Percentiles rank a stretch among this genome's conserved stretches.
Evolutionary conservation across 2,797 vertebrate species (phyloP).

Genomic region (Emys orbicularis): DNA sequence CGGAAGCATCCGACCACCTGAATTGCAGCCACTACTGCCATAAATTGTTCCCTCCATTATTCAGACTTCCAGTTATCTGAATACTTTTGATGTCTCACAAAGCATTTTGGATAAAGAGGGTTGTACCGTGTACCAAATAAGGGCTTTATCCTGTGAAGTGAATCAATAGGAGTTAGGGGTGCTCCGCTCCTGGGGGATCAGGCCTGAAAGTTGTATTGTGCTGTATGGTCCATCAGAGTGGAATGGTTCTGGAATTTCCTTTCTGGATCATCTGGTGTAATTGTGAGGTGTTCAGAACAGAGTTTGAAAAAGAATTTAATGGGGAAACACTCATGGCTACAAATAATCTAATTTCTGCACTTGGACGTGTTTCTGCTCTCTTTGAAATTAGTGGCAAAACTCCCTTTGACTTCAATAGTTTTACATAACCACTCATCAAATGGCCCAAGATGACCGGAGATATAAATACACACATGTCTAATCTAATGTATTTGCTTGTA

Average conservation of each 20-base stretch:
- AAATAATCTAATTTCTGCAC: not conserved
- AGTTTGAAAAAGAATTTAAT: not conserved
- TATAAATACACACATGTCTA: not conserved
- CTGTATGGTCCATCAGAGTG: not conserved
- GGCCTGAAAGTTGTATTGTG: not conserved
- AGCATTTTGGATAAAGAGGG: not conserved
- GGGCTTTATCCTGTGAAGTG: not conserved
- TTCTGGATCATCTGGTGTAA: not conserved
- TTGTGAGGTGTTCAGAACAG: not conserved
- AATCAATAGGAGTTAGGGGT: not conserved
- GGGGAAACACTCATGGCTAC: not conserved
- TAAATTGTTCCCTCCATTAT: not conserved
- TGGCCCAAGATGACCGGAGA: not conserved
- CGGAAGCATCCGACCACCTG: not conserved
- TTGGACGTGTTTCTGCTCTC: not conserved
- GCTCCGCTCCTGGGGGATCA: not conserved
- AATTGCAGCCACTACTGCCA: not conserved
- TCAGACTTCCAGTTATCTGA: not conserved
- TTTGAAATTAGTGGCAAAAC: not conserved
- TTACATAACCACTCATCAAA: not conserved
- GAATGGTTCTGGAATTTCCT: not conserved
- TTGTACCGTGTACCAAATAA: not conserved
- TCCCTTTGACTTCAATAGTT: not conserved
- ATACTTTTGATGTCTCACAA: not conserved
- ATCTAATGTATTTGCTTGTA: not conserved